These are phyloP conservation scores for Cheilosia vernalis DNA, from an alignment of 2,888 invertebrate species.

Conservation along the genomic window DNA sequence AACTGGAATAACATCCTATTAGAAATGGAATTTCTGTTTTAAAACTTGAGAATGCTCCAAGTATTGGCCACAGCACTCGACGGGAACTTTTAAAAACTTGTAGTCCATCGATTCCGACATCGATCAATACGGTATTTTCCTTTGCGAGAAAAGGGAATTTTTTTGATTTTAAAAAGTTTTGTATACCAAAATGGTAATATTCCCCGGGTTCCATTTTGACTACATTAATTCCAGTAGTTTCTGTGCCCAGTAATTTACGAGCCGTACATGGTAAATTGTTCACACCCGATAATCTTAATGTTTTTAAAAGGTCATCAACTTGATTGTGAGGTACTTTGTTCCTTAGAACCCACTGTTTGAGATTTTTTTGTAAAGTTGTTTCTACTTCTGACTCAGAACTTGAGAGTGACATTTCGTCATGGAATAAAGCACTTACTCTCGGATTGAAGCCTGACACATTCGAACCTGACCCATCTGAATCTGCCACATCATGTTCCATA, in stretches of 20 bases:
- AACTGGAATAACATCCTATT: no score
- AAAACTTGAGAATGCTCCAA: not conserved
- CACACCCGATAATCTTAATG: not conserved
- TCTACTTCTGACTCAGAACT: no score
- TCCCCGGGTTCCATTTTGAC: not conserved
- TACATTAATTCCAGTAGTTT: not conserved
- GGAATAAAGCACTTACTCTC: no score
- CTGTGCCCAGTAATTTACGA: no score
- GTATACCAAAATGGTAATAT: not conserved
- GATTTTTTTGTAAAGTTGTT: not conserved
- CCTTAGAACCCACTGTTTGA: conserved; percentile 6
- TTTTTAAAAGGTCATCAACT: not conserved
- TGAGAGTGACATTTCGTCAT: no score
- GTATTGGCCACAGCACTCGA: conserved; percentile 13
- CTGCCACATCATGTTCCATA: no score
- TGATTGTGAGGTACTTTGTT: conserved; percentile 12
- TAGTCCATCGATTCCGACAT: conserved; percentile 15
- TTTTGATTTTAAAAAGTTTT: not conserved
- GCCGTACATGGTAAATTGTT: no score
- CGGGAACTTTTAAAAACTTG: conserved; percentile 14
- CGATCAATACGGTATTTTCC: conserved; percentile 4
- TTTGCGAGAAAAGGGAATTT: conserved; percentile 2
- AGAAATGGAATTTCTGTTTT: no score
- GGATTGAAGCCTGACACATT: no score
- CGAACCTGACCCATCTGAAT: no score